phyloP scores from a whole-genome alignment of 2,113 vertebrate species.

The Petaurus breviceps region DNA sequence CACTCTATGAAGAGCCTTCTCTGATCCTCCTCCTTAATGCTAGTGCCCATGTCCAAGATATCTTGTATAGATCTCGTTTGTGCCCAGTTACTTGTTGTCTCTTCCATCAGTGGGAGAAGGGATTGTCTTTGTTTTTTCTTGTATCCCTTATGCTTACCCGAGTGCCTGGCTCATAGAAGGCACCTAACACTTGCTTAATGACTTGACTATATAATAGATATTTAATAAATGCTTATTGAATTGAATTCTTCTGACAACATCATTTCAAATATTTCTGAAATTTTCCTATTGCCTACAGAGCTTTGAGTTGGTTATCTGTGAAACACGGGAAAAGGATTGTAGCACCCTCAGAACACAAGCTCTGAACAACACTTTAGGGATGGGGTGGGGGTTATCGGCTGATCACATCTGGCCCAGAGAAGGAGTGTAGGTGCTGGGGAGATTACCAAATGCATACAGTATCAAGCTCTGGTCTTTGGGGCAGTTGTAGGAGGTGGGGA shows the following conservation, averaged over 20 bases:
- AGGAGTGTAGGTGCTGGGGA: not conserved
- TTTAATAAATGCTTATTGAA: not conserved
- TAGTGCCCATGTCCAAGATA: not conserved
- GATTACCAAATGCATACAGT: slow-evolving; percentile 60
- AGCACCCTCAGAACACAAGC: not conserved
- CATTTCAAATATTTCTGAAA: not conserved
- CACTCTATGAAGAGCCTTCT: not conserved
- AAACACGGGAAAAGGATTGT: slow-evolving; percentile 56
- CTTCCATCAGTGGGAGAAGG: not conserved
- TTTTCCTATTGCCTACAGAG: not conserved
- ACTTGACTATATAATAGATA: not conserved
- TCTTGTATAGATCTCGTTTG: not conserved
- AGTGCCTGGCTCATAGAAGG: not conserved
- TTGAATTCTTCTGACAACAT: not conserved
- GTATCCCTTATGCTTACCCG: not conserved
- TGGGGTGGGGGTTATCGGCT: not conserved
- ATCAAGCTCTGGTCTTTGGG: slow-evolving; percentile 10
- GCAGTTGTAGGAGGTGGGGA: not conserved
- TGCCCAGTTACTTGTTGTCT: not conserved
- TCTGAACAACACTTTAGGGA: not conserved
- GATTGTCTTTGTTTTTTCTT: not conserved
- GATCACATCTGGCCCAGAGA: slow-evolving; percentile 46
- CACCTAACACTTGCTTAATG: fast-evolving
- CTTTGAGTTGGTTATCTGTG: not conserved
- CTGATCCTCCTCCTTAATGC: not conserved